phyloP scores from a whole-genome alignment of 1,140 invertebrate genomes.

The Manduca sexta region DNA sequence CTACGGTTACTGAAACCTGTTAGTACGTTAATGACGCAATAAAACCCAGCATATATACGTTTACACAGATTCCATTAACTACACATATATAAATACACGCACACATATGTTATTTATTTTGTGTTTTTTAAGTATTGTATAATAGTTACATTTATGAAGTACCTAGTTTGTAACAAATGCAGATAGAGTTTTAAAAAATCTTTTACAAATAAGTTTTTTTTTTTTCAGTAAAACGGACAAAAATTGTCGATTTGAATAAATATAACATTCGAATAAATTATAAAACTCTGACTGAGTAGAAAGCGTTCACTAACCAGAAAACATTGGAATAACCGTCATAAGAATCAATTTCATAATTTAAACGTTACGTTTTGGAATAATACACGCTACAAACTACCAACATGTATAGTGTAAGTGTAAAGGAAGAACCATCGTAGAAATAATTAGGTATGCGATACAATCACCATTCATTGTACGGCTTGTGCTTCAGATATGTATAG shows the following conservation, averaged over 20 bases:
- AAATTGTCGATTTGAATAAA: neutral
- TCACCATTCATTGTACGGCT: no score
- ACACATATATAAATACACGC: constrained; percentile 8
- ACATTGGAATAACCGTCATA: constrained; percentile 47
- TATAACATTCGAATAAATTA: constrained; percentile 11
- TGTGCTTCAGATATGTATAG: neutral
- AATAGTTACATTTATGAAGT: neutral
- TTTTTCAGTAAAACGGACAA: neutral
- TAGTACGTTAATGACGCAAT: constrained; percentile 24
- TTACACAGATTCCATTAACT: neutral
- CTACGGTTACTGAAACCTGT: constrained; percentile 32
- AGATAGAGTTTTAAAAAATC: neutral
- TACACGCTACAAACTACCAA: constrained; percentile 19
- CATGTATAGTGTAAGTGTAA: constrained; percentile 16
- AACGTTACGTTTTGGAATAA: constrained; percentile 13
- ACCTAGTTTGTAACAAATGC: constrained; percentile 17
- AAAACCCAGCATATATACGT: constrained; percentile 9
- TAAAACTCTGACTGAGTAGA: constrained; percentile 13
- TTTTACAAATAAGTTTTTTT: neutral
- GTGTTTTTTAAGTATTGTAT: neutral
- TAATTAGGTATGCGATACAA: no score
- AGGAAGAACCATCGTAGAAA: constrained; percentile 20
- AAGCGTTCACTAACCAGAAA: constrained; percentile 46
- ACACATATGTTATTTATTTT: neutral
- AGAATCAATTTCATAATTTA: constrained; percentile 32